Conservation (phyloP, 2,888 invertebrate genomes). For the Aelia acuminata region DNA sequence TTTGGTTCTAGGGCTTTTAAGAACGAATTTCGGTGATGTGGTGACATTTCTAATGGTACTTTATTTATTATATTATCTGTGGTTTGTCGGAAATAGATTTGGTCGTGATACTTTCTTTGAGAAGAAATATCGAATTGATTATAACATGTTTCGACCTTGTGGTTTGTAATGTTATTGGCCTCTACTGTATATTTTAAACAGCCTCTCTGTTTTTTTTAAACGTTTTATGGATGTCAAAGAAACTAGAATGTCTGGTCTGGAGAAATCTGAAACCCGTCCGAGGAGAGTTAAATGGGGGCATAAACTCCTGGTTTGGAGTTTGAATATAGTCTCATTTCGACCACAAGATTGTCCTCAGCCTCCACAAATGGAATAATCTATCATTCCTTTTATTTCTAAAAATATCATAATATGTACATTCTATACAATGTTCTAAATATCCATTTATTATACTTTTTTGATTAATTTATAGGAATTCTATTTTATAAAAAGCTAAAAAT, state of each 20-base stretch:
- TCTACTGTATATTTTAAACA: not conserved
- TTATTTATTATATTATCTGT: too few species aligned
- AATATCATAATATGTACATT: too few species aligned
- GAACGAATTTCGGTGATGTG: not conserved
- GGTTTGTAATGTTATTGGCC: not conserved
- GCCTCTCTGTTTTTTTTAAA: not conserved
- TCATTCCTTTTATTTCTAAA: not conserved
- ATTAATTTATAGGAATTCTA: too few species aligned
- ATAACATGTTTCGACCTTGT: not conserved
- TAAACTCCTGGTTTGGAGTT: not conserved
- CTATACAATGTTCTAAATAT: too few species aligned
- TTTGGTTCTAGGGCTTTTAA: not conserved
- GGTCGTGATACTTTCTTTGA: not conserved
- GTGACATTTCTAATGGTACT: conserved; percentile 3
- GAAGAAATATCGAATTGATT: not conserved
- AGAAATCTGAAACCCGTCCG: conserved; percentile 13
- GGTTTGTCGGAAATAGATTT: conserved; percentile 4
- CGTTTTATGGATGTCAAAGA: not conserved
- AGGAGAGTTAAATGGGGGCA: not conserved
- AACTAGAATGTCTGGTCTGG: not conserved
- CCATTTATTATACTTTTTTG: too few species aligned
- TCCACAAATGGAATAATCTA: not conserved
- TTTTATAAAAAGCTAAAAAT: too few species aligned
- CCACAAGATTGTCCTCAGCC: not conserved
- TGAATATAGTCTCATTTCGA: not conserved